Percentiles rank a stretch among this genome's conserved stretches.
Conservation (phyloP, 2,797 vertebrate species). For the Sciaenops ocellatus region DNA sequence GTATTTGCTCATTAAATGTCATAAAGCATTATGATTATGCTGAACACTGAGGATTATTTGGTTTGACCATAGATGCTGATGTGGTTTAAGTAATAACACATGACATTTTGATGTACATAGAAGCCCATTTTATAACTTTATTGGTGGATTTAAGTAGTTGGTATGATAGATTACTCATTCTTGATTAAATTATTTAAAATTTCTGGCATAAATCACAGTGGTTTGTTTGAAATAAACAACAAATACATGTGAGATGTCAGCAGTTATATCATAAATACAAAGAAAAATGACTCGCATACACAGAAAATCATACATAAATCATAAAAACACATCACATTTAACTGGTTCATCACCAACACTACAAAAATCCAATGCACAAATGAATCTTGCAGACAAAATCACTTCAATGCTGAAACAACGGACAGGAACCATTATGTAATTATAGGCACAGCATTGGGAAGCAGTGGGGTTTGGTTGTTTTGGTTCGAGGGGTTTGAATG, state of each 20-base stretch:
- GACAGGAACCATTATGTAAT: neutral
- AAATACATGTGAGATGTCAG: neutral
- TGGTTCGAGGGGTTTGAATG: slow-evolving; percentile 35
- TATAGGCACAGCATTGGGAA: slow-evolving; percentile 1
- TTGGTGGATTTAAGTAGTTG: neutral
- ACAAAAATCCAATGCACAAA: slow-evolving; percentile 2
- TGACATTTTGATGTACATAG: neutral
- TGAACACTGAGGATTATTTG: slow-evolving; percentile 1
- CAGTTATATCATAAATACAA: neutral
- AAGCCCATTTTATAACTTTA: neutral
- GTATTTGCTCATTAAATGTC: slow-evolving; percentile 42
- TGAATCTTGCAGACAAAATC: neutral
- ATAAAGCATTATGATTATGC: slow-evolving; percentile 29
- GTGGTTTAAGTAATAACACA: neutral
- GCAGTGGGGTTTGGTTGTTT: slow-evolving; percentile 8
- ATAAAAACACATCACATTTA: neutral
- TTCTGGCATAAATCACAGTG: slow-evolving; percentile 11
- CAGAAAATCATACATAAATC: neutral
- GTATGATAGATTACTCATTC: neutral
- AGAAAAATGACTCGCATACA: neutral
- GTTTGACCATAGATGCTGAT: slow-evolving; percentile 39
- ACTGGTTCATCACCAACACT: neutral
- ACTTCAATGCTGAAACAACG: neutral
- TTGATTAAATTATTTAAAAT: neutral
- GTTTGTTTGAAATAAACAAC: neutral